Percentiles rank a stretch among this genome's conserved stretches.
Evolutionary conservation across 2,797 vertebrate genomes (phyloP).

Genomic region (Xiphorhynchus erythropygius): DNA sequence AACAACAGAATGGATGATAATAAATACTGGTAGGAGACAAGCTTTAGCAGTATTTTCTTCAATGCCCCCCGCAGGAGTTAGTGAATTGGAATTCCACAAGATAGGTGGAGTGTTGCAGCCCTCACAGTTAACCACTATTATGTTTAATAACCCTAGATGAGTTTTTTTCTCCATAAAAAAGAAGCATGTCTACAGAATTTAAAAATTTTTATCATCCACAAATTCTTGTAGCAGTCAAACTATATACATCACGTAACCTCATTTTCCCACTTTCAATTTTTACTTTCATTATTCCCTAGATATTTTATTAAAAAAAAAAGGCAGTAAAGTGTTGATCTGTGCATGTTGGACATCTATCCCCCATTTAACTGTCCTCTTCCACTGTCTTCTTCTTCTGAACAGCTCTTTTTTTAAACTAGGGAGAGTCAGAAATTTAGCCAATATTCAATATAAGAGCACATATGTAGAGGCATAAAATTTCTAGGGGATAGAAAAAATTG

Average conservation of each 20-base stretch:
- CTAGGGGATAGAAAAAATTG: neutral
- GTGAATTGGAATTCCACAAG: neutral
- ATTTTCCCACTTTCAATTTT: neutral
- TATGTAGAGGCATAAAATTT: neutral
- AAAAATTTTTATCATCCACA: neutral
- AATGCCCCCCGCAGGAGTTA: neutral
- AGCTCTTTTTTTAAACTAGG: neutral
- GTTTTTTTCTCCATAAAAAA: neutral
- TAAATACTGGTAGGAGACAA: neutral
- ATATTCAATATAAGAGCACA: neutral
- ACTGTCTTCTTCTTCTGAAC: neutral
- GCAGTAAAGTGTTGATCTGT: neutral
- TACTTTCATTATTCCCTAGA: neutral
- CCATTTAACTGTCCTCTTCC: neutral
- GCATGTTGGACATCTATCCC: neutral
- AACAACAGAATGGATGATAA: neutral
- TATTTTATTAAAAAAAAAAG: neutral
- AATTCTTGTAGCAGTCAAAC: neutral
- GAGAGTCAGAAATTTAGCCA: neutral
- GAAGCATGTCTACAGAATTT: neutral
- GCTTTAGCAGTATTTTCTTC: neutral
- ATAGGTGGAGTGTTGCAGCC: neutral
- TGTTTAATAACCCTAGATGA: neutral
- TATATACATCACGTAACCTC: neutral
- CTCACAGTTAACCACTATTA: neutral